Evolutionary conservation across 1,140 invertebrate species (phyloP).

Genomic region (Medauroidea extradentata): DNA sequence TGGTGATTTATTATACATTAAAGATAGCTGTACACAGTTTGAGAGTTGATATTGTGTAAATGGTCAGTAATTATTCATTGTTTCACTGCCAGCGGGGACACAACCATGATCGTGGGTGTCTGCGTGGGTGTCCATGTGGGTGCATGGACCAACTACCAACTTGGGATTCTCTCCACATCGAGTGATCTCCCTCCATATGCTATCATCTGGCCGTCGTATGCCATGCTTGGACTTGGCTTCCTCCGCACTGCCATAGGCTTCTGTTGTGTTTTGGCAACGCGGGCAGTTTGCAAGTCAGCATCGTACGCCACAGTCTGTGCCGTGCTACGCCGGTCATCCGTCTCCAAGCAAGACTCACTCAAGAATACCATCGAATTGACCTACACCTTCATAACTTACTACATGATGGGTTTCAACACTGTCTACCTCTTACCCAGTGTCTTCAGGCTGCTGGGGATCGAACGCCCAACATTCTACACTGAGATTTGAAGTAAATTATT

Average conservation of each 20-base stretch:
- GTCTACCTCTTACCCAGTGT: slow-evolving; percentile 72
- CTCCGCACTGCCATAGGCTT: slow-evolving; percentile 71
- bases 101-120: slow-evolving; percentile 75
- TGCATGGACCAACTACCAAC: slow-evolving; percentile 79
- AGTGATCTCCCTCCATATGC: slow-evolving; percentile 58
- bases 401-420: slow-evolving; percentile 69
- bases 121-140: slow-evolving; percentile 73
- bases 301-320: slow-evolving; percentile 65
- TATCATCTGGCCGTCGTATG: slow-evolving; percentile 71
- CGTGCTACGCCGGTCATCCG: slow-evolving; percentile 59
- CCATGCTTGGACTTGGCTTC: slow-evolving; percentile 59
- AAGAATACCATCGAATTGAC: slow-evolving; percentile 72
- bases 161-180: slow-evolving; percentile 59
- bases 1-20: no score
- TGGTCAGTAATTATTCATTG: background rate
- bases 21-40: no score
- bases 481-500: slow-evolving; percentile 63
- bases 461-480: slow-evolving; percentile 76
- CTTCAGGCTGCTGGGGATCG: slow-evolving; percentile 70
- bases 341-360: slow-evolving; percentile 55
- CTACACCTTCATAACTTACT: slow-evolving; percentile 75
- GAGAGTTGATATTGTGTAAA: no score
- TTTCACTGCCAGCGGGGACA: slow-evolving; percentile 68
- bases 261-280: slow-evolving; percentile 60
- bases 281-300: slow-evolving; percentile 62